phyloP scores from a whole-genome alignment of 2,888 invertebrate genomes.

The Panorpa germanica region DNA sequence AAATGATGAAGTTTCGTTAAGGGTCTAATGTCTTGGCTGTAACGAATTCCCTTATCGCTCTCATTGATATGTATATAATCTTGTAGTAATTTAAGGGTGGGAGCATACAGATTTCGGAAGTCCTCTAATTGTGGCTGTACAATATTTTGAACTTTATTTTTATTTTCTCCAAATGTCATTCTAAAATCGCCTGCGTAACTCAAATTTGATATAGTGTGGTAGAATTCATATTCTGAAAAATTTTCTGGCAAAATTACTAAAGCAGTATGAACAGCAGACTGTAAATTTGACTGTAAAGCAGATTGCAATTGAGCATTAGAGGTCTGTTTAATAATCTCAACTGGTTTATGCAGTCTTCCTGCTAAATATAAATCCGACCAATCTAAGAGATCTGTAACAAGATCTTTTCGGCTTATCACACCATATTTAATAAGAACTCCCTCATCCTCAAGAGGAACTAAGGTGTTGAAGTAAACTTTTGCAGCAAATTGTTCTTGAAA shows the following conservation, averaged over 20 bases:
- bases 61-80: constrained; percentile 34
- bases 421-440: constrained; percentile 71
- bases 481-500: constrained; percentile 79
- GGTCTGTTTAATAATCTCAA: constrained; percentile 47
- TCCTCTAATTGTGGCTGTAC: constrained; percentile 61
- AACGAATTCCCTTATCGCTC: not conserved
- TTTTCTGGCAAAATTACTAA: constrained; percentile 71
- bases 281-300: constrained; percentile 61
- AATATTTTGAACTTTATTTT: constrained; percentile 80
- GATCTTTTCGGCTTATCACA: constrained; percentile 60
- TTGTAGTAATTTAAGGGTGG: constrained; percentile 41
- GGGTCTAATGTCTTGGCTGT: constrained; percentile 51
- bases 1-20: constrained; percentile 60
- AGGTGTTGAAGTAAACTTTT: constrained; percentile 85
- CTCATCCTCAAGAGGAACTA: constrained; percentile 55
- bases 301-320: constrained; percentile 40
- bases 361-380: constrained; percentile 86
- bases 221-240: constrained; percentile 76
- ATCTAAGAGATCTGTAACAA: constrained; percentile 71
- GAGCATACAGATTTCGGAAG: constrained; percentile 64
- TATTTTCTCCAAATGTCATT: constrained; percentile 94
- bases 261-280: constrained; percentile 73
- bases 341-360: constrained; percentile 93
- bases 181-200: constrained; percentile 94
- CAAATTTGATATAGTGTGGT: constrained; percentile 63